Base-by-base conservation (phyloP, 2,113 vertebrate species). In the Gobiocypris rarus region DNA sequence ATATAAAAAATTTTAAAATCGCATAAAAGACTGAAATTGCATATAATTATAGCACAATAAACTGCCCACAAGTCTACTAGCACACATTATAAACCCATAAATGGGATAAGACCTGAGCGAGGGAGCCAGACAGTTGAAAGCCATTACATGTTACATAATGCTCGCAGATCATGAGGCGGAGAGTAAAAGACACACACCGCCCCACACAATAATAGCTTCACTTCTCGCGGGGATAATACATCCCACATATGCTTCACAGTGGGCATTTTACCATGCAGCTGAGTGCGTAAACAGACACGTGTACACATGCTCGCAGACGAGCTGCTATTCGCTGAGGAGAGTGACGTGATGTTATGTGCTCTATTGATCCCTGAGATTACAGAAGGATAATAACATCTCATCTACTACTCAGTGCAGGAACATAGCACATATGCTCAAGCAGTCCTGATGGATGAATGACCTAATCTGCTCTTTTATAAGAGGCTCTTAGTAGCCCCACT, bases 11-110 rank as follows among this genome's bases (percentile, higher is more conserved):
- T 31, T 31, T 31, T 34, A 34, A 4, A 34, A 34, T 34, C 4
- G 34, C 34, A 34, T 34, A 34, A 34, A 34, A 34, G 34, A 34
- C 34, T 34, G 11, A 88, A 90, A 87, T 85, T 56, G 77, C 24
- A 54, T 67, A 83, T 87, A 91, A 85, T 89, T 75, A 86, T 83
- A 82, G 84, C 83, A 89, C 87, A 91, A 89, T 88, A 89, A 76
- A 59, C 69, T 31, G 9, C 70, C 26, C 65, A 82, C 56, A 22
- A 34, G 19, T 80, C 41, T 70, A 34, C 63, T 75, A 80, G 45
- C 69, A 2, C 77, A 83, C 45, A 48, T 0, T 28, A 80, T 74
- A 81, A 79, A 65, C 26, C 83, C 82, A 81, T 82, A 82, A 90
- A 79, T 74, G 71, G 41, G 85, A 89, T 89, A 24, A 85, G 82